Conservation (phyloP, 2,113 vertebrate species). For the Rhizomys pruinosus region DNA sequence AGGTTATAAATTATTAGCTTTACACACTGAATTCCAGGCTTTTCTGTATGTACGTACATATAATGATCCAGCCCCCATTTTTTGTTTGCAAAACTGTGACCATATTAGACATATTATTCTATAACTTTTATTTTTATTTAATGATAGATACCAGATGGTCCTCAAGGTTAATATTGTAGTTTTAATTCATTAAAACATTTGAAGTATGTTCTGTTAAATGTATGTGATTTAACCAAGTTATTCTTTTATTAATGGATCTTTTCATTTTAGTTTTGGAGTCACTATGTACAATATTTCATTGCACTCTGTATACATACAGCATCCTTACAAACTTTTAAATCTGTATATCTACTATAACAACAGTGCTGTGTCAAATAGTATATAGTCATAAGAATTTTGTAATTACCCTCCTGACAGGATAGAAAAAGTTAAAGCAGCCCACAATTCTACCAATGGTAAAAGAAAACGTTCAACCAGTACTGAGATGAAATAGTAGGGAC, state of each 20-base stretch:
- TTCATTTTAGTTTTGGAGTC: conserved; percentile 1
- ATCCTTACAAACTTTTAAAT: conserved; percentile 1
- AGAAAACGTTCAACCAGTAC: neutral
- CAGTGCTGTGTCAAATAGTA: neutral
- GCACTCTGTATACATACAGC: neutral
- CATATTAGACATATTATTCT: too few relatives aligned
- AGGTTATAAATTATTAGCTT: conserved; percentile 3
- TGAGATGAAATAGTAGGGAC: neutral
- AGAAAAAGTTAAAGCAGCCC: conserved; percentile 28
- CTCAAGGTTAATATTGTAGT: neutral
- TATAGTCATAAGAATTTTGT: conserved; percentile 20
- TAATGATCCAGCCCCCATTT: neutral
- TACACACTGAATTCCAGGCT: neutral
- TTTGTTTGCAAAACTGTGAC: neutral
- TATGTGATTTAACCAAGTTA: neutral
- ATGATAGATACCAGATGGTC: neutral
- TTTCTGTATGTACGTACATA: neutral
- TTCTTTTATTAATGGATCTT: neutral
- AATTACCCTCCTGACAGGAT: conserved; percentile 6
- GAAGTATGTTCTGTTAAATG: neutral
- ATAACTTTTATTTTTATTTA: too few relatives aligned
- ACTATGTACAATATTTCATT: neutral
- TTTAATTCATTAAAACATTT: neutral
- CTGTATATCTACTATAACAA: neutral
- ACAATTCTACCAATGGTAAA: neutral